A percentile compares a stretch with the other conserved stretches of the same genome.
These are phyloP conservation scores for Brevimyrus niger DNA, from an alignment of 2,113 vertebrate genomes.

Conservation along the genomic window DNA sequence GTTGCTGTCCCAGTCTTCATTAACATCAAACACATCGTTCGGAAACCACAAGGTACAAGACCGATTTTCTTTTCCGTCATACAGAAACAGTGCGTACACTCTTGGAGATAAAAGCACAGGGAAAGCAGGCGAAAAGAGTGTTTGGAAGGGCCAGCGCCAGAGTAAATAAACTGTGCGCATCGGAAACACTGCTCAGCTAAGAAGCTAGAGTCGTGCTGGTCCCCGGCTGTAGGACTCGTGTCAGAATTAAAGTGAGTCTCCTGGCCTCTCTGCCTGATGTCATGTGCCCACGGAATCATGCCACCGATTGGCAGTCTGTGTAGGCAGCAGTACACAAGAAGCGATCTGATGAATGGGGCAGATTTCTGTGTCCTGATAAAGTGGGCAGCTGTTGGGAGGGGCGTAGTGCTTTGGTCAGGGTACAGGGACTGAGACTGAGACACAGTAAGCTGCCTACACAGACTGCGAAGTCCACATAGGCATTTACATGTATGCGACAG, in stretches of 20 bases:
- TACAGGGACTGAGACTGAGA: not conserved
- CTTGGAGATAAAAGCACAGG: slow-evolving; percentile 4
- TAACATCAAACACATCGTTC: not conserved
- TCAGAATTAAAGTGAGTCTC: not conserved
- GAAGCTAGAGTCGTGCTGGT: not conserved
- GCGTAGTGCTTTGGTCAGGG: not conserved
- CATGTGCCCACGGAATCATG: not conserved
- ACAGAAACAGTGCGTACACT: slow-evolving; percentile 23
- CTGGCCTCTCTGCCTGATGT: not conserved
- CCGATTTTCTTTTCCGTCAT: slow-evolving; percentile 8
- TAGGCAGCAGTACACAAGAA: not conserved
- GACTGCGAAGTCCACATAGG: no score
- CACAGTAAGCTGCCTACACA: not conserved
- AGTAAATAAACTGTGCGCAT: slow-evolving; percentile 23
- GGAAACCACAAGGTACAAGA: not conserved
- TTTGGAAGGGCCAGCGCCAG: slow-evolving; percentile 1
- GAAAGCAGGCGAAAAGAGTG: slow-evolving; percentile 7
- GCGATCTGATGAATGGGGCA: not conserved
- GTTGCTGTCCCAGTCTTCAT: not conserved
- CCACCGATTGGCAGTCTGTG: no score
- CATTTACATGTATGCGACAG: no score
- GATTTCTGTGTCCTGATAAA: not conserved
- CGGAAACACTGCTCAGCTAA: slow-evolving; percentile 7
- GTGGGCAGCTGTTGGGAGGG: not conserved
- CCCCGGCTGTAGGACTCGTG: not conserved